Evolutionary conservation across 2,113 vertebrate genomes (phyloP).

Genomic region (Tragelaphus strepsiceros): DNA sequence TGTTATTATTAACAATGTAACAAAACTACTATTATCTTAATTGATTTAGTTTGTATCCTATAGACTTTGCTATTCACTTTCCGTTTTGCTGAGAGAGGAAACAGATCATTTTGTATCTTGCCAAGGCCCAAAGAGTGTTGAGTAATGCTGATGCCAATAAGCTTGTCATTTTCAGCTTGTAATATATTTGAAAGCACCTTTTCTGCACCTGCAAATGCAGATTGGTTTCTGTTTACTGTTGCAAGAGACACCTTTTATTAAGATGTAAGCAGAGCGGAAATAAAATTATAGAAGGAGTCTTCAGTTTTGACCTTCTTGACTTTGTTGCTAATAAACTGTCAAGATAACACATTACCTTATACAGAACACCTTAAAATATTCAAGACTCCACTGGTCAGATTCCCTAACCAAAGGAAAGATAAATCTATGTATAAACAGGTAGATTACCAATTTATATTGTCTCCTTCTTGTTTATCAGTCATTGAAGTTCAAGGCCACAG

Average conservation of each 20-base stretch:
- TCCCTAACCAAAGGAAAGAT: constrained; percentile 72
- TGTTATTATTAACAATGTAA: not conserved
- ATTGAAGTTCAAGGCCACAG: constrained; percentile 59
- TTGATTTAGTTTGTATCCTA: not conserved
- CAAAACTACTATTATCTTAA: not conserved
- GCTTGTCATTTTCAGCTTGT: constrained; percentile 34
- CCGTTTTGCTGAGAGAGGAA: not conserved
- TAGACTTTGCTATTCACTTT: not conserved
- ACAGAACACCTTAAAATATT: constrained; percentile 75
- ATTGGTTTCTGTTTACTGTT: constrained; percentile 68
- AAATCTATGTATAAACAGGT: constrained; percentile 72
- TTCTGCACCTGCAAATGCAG: constrained; percentile 54
- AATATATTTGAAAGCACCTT: constrained; percentile 45
- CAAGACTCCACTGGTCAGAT: constrained; percentile 72
- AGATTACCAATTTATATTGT: constrained; percentile 72
- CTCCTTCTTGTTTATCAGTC: constrained; percentile 66
- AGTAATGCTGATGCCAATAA: not conserved
- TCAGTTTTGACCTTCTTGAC: constrained; percentile 74
- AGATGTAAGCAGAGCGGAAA: constrained; percentile 63
- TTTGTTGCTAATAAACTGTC: constrained; percentile 77
- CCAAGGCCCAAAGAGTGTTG: not conserved
- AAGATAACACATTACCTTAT: constrained; percentile 75
- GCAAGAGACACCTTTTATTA: constrained; percentile 70
- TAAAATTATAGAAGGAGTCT: constrained; percentile 69
- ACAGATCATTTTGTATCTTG: constrained; percentile 27